Percentiles rank a stretch among this genome's conserved stretches.
Evolutionary conservation across 2,113 vertebrate genomes (phyloP).

Genomic region (Centropus unirufus): DNA sequence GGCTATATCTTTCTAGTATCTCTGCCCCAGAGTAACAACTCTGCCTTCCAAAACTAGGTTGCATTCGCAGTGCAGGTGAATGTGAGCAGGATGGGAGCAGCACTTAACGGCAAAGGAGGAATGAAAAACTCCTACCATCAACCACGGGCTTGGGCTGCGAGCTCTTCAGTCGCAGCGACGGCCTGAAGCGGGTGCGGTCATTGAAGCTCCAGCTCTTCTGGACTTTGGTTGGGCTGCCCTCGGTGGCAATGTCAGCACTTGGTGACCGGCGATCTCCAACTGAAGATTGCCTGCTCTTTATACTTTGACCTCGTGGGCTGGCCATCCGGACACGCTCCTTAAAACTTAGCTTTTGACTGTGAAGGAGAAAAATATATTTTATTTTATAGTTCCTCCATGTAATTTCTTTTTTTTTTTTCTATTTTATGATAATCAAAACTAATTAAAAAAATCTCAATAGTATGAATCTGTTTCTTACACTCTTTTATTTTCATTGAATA

Average conservation of each 20-base stretch:
- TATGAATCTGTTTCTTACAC: neutral
- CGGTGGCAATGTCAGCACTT: constrained; percentile 82
- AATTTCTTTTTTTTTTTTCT: neutral
- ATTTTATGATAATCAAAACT: neutral
- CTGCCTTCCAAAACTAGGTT: neutral
- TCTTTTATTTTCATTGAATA: neutral
- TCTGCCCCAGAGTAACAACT: neutral
- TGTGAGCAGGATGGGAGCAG: neutral
- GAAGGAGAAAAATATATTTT: constrained; percentile 59
- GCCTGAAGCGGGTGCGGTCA: constrained; percentile 93
- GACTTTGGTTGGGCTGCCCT: constrained; percentile 93
- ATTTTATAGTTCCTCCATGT: constrained; percentile 25
- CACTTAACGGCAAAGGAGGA: fast-evolving
- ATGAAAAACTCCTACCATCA: constrained; percentile 80
- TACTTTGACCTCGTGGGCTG: constrained; percentile 93
- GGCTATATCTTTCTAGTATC: neutral
- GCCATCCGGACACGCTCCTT: constrained; percentile 96
- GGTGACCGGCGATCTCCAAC: constrained; percentile 90
- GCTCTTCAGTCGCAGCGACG: constrained; percentile 93
- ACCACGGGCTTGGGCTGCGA: constrained; percentile 88
- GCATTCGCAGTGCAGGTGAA: neutral
- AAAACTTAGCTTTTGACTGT: constrained; percentile 95
- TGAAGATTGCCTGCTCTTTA: constrained; percentile 90
- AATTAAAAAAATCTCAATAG: neutral
- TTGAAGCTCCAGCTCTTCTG: constrained; percentile 99